Evolutionary conservation across 2,888 invertebrate species (phyloP), one percentile per base, ranked within the genome.

Genomic region (Drosophila conformis): DNA sequence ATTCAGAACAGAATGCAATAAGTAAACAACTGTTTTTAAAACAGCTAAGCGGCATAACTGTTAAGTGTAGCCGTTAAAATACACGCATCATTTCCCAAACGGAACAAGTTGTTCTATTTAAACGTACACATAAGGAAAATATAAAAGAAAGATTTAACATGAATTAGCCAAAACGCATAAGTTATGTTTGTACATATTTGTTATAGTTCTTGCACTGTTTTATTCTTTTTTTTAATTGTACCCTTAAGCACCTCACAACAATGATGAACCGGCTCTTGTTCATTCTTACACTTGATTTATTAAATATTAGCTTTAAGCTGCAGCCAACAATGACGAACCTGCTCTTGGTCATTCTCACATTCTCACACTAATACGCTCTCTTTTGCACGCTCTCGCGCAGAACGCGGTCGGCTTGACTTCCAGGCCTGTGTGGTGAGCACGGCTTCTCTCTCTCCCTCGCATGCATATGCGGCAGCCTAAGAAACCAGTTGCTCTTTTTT

Each of bases 401-500:
- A 56, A 48, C 56, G 51, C 36, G 27, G 27, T 59, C 29, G 46
- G 68, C 75, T 68, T 56, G 69, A 54, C 65, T 80, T 80, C 79
- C 82, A 80, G 80, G 68, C 68, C 57, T 15, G 21, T 25, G 2
- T 46, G 15, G 15, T 69, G 63, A 57, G 57, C 57, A n/a, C 18
- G 42, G 63, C 57, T 48, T 66, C 58, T 52, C 51, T 69, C 42
- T 36, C 40, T 35, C 51, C 8, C 64, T 46, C 69, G 56, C 56
- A 49, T n/a, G n/a, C 40, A 40, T 40, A 15, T 46, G 2, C 25
- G 46, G 63, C 59, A 67, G 53, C 54, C 52, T 46, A 57, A 65
- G n/a, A 83, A 87, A 89, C 89, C 87, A 84, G 89, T 84, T 87
- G 79, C 82, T 74, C 62, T 73, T 70, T 73, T 57, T 59, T 77